Percentiles rank a stretch among this genome's conserved stretches.
phyloP scores from a whole-genome alignment of 2,888 invertebrate species.

The Ennomos erosarius region DNA sequence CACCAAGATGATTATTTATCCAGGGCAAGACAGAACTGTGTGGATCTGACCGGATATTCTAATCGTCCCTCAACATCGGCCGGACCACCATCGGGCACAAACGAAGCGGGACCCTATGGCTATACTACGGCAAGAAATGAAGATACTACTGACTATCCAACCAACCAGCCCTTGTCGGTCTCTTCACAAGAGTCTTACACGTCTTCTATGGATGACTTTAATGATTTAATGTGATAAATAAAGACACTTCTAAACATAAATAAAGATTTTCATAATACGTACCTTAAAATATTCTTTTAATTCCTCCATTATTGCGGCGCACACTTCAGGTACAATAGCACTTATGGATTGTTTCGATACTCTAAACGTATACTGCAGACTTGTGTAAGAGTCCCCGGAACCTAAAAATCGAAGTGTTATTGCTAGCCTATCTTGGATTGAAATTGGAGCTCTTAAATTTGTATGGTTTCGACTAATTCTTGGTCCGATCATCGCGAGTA shows the following conservation, averaged over 20 bases:
- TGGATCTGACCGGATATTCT: conserved; percentile 28
- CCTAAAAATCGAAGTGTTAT: conserved; percentile 34
- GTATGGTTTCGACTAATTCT: conserved; percentile 30
- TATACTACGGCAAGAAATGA: conserved; percentile 31
- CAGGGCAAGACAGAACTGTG: conserved; percentile 21
- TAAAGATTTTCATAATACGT: neutral
- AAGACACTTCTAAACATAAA: too few relatives aligned
- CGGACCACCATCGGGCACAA: conserved; percentile 11
- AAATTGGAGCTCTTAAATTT: conserved; percentile 28
- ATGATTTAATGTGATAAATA: neutral
- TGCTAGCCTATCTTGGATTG: conserved; percentile 28
- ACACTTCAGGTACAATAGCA: conserved; percentile 33
- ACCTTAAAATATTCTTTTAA: conserved; percentile 28
- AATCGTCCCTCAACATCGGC: conserved; percentile 29
- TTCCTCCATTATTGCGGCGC: conserved; percentile 30
- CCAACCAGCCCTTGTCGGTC: conserved; percentile 29
- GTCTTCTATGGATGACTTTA: neutral
- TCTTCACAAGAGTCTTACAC: neutral
- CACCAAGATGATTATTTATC: conserved; percentile 9
- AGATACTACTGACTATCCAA: conserved; percentile 26
- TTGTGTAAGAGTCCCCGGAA: conserved; percentile 30
- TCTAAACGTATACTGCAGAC: conserved; percentile 33
- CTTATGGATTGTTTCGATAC: conserved; percentile 33
- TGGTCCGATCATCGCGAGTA: conserved; percentile 29
- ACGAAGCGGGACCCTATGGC: conserved; percentile 21